Base-by-base conservation (phyloP, 2,888 invertebrate genomes). In the Agonopterix subpropinquella region DNA sequence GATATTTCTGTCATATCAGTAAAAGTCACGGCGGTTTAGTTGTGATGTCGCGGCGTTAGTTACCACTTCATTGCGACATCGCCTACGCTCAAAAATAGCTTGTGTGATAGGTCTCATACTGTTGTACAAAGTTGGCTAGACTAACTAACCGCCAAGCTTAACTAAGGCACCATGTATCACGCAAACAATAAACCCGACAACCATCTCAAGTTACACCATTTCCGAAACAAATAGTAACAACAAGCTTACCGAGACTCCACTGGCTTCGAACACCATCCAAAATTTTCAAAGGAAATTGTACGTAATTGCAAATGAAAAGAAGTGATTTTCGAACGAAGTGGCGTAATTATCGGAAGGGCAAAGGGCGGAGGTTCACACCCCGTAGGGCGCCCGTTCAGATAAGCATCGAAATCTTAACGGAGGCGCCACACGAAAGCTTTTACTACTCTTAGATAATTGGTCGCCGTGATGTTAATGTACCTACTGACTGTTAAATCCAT, bases 391-490 rank as follows among this genome's bases (percentile, higher is more conserved):
- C 70, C 76, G 73, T 80, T 81, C 73, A 84, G 87, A 87, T 87
- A 79, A 72, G 64, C 68, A 87, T 86, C 86, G 61, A 60, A 70
- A 72, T 77, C 75, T 75, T 67, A 84, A 86, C 77, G 74, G 76
- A 69, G 61, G 65, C 64, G 62, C 66, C 70, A 77, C 86, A 86
- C 83, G 88, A 78, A 81, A 64, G 68, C 69, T 70, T 80, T 47
- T 48, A 77, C 74, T 72, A 66, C 61, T 52, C 62, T 53, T 56
- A 68, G 66, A 76, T 68, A 74, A 74, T 73, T 65, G 63, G 71
- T 69, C 69, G 59, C 58, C 61, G 11, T 11, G 59, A 65, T 62
- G 63, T 62, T 62, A 60, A 51, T 49, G 43, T 50, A 53, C 41
- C 28, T 11, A 35, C 39, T 11, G 36, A 11, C 9, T 45, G 46